Base-by-base conservation (phyloP, 2,113 vertebrate genomes). In the Heterotis niloticus region DNA sequence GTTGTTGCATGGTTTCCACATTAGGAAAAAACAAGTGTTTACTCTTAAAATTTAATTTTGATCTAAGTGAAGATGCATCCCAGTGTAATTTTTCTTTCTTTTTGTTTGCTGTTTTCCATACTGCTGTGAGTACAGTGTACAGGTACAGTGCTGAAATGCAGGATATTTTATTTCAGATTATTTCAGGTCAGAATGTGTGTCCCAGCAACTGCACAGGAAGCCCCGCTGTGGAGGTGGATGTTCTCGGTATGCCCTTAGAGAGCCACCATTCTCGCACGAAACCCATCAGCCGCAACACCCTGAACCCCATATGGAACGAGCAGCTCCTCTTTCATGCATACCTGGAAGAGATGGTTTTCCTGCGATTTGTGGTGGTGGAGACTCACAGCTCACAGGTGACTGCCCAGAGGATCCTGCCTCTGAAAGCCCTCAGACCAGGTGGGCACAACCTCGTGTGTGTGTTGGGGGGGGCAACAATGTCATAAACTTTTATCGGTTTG, bases 241-340 rank as follows among this genome's bases (percentile, higher is more conserved):
- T 99, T 20, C 91, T 99, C 82, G 97, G 98, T 51, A 94, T 95
- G 93, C 91, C 97, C 0, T 83, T 93, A 69, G 98, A 99, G 81
- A 93, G 92, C 91, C 96, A 94, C 88, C 98, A 98, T 82, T 98
- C 97, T 89, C 96, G 96, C 26, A 98, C 96, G 0, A 99, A 99
- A 79, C 97, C 98, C 82, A 98, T 98, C 87, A 96, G 98, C 80
- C 96, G 97, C 81, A 99, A 99, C 86, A 96, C 97, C 0, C 94
- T 99, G 70, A 99, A 99, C 87, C 98, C 98, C 83, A 96, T 98
- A 95, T 99, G 98, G 98, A 97, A 90, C 0, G 98, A 99, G 64
- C 94, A 94, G 89, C 96, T 98, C 83, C 93, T 94, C 34, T 98
- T 98, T 88, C 92, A 91, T 0, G 93, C 97, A 75, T 93, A 96